Conservation (phyloP, 1,140 invertebrate species). For the Andrena cerasifolii region DNA sequence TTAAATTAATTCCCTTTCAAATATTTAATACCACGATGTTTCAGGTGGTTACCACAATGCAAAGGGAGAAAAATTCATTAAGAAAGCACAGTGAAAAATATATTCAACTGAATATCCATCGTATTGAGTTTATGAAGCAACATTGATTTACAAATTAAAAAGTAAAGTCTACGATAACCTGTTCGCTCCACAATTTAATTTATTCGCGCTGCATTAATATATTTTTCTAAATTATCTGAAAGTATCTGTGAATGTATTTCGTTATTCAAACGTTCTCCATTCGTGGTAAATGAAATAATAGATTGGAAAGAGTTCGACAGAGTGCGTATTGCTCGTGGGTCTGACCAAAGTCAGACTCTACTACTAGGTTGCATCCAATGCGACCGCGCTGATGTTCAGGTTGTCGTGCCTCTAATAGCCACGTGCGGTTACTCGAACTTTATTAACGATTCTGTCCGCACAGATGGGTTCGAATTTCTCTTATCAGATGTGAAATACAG, state of each 20-base stretch:
- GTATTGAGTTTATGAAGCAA: too few species aligned
- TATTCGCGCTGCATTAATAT: background rate
- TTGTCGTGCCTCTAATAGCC: conserved; percentile 23
- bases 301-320: background rate
- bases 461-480: conserved; percentile 28
- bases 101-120: too few species aligned
- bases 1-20: too few species aligned
- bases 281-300: background rate
- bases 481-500: too few species aligned
- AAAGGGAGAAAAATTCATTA: too few species aligned
- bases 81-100: too few species aligned
- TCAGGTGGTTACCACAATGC: too few species aligned
- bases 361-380: conserved; percentile 42
- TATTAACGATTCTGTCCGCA: background rate
- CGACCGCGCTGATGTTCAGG: conserved; percentile 23
- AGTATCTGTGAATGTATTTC: background rate
- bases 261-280: background rate
- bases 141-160: too few species aligned
- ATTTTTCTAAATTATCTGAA: too few species aligned
- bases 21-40: too few species aligned
- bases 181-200: too few species aligned
- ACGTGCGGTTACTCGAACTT: conserved; percentile 26
- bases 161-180: too few species aligned
- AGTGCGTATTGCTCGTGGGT: background rate
- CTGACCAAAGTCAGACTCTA: conserved; percentile 16